Conservation (phyloP, 2,797 vertebrate species). For the Buphagus erythrorhynchus region DNA sequence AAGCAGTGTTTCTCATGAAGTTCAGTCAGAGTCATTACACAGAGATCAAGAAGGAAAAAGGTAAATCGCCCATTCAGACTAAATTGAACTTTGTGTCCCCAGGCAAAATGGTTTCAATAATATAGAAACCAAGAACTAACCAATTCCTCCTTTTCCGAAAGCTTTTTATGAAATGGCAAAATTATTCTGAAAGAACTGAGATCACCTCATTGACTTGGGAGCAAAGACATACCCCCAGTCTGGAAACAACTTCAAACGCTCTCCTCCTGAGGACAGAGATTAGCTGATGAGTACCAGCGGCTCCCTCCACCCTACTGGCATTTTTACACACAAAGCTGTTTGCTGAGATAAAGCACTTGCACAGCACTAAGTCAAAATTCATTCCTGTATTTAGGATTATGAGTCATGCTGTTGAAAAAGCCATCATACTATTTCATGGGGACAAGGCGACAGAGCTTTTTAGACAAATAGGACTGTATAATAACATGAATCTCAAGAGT, state of each 20-base stretch:
- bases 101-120: constrained; percentile 25
- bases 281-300: background rate
- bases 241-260: background rate
- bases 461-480: background rate
- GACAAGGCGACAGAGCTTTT: background rate
- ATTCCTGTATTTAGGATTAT: constrained; percentile 30
- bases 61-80: background rate
- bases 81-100: background rate
- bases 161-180: background rate
- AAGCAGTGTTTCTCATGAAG: constrained; percentile 6
- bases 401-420: constrained; percentile 33
- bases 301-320: background rate
- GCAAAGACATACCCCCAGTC: background rate
- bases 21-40: background rate
- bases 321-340: background rate
- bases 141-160: background rate
- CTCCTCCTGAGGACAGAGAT: background rate
- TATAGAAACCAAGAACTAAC: background rate
- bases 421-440: background rate
- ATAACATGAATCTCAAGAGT: background rate
- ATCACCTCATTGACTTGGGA: background rate
- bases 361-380: constrained; percentile 12
- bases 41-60: background rate
- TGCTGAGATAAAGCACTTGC: constrained; percentile 26
- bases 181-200: background rate